Evolutionary conservation across 2,888 invertebrate genomes (phyloP), one percentile per base, ranked within the genome.

Genomic region (Aleiodes alternator): DNA sequence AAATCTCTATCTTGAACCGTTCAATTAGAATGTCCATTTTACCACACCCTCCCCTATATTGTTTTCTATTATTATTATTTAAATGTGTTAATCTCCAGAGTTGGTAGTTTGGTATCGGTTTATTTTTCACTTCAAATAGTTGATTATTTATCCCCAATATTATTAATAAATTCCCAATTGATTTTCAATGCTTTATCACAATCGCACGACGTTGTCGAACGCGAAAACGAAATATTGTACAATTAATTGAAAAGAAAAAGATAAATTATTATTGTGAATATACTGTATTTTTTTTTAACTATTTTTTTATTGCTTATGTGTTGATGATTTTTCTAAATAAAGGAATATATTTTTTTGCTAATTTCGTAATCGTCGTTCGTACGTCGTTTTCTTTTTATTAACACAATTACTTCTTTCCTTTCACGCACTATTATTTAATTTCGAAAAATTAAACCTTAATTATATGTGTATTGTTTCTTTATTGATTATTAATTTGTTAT

Each of bases 281-380:
- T 14, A 51, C 51, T 51, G 31, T 51, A 68, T 16, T 43, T 16
- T 64, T 64, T 64, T 64, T 48, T 5, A 8, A 56, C 8, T 34
- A 34, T 64, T 64, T 64, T 64, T 64, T 9, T 9, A 43, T 43
- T 9, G 9, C 4, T 43, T 8, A 14, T 59, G 64, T 43, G 48
- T 68, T 51, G 29, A 31, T 31, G n/a, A 68, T 8, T 51, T 53
- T 61, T 61, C 12, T 61, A 69, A 68, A 76, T 75, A 73, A 56
- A 71, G 64, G n/a, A 66, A 68, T 73, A 31, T 73, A 74, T 72
- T 66, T 68, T 71, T 51, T 72, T 70, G 55, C 77, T 59, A 72
- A 72, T 73, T 84, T 86, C 82, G 74, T 83, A 84, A 76, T 82
- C 80, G 78, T 80, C 73, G 80, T 84, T 82, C 80, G 80, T 79